A percentile compares a stretch with the other conserved stretches of the same genome.
These are phyloP conservation scores for Gymnothorax javanicus DNA, from an alignment of 2,797 vertebrate species.

Conservation along the genomic window DNA sequence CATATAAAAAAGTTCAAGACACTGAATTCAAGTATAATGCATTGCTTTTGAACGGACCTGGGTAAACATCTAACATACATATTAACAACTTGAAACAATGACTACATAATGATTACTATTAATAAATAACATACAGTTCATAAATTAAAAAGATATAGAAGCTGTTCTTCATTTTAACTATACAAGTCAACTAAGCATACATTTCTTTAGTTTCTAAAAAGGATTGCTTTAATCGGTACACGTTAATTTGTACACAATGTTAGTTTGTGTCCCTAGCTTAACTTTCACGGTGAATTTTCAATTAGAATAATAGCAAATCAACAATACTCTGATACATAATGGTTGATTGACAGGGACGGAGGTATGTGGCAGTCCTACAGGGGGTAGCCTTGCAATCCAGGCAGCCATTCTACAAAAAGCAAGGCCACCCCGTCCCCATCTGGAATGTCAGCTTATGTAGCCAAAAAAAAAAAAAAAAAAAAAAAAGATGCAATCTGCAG, in stretches of 20 bases:
- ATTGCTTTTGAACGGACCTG: constrained; percentile 50
- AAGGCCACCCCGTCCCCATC: background rate
- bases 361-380: background rate
- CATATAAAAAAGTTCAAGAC: constrained; percentile 54
- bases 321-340: background rate
- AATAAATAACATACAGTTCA: constrained; percentile 63
- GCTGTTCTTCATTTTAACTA: constrained; percentile 47
- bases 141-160: constrained; percentile 49
- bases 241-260: constrained; percentile 38
- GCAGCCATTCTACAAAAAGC: background rate
- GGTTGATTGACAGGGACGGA: constrained; percentile 14
- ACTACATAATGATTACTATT: constrained; percentile 67
- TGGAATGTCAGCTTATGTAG: background rate
- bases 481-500: constrained; percentile 16
- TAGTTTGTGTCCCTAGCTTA: constrained; percentile 25
- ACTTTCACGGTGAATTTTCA: background rate
- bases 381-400: background rate
- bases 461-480: background rate
- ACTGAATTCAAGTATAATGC: constrained; percentile 52
- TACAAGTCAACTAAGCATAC: constrained; percentile 39
- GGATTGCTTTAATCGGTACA: constrained; percentile 45
- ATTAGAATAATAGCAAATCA: background rate
- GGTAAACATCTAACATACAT: constrained; percentile 41
- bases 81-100: constrained; percentile 53
- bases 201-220: constrained; percentile 45